phyloP scores from a whole-genome alignment of 2,888 invertebrate species.

The Drepanosiphum platanoidis region DNA sequence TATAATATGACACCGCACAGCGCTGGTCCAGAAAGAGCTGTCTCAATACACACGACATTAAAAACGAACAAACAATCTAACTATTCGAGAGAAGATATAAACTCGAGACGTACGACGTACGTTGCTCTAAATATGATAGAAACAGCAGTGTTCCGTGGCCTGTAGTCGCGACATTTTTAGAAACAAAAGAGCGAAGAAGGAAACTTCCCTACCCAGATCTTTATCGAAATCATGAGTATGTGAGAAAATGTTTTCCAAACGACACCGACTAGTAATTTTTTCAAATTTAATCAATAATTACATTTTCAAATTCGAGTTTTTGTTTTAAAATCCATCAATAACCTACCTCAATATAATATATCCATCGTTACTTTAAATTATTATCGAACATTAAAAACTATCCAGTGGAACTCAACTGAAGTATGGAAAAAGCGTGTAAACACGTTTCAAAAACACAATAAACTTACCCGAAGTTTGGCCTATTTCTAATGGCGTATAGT shows the following conservation, averaged over 20 bases:
- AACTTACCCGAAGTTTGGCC: too few relatives aligned
- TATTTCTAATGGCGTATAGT: too few relatives aligned
- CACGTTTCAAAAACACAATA: too few relatives aligned
- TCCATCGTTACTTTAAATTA: too few relatives aligned
- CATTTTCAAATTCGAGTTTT: too few relatives aligned
- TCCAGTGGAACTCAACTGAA: too few relatives aligned
- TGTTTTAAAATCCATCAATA: too few relatives aligned
- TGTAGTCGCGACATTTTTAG: background rate
- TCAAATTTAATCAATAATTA: too few relatives aligned
- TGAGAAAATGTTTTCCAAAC: conserved; percentile 1
- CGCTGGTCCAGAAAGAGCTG: conserved; percentile 50
- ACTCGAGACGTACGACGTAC: background rate
- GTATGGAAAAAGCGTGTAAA: too few relatives aligned
- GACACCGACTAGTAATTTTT: conserved; percentile 26
- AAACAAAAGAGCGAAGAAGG: background rate
- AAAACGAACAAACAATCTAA: conserved; percentile 50
- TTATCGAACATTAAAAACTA: too few relatives aligned
- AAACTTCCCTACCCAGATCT: background rate
- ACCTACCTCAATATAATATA: too few relatives aligned
- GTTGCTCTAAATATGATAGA: background rate
- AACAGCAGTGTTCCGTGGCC: background rate
- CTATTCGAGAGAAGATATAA: background rate
- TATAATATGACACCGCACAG: conserved; percentile 49
- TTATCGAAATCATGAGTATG: background rate
- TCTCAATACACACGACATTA: conserved; percentile 39